These are phyloP conservation scores for Zhuqinia jingwanae DNA, from an alignment of 2,888 invertebrate genomes.

Conservation along the genomic window DNA sequence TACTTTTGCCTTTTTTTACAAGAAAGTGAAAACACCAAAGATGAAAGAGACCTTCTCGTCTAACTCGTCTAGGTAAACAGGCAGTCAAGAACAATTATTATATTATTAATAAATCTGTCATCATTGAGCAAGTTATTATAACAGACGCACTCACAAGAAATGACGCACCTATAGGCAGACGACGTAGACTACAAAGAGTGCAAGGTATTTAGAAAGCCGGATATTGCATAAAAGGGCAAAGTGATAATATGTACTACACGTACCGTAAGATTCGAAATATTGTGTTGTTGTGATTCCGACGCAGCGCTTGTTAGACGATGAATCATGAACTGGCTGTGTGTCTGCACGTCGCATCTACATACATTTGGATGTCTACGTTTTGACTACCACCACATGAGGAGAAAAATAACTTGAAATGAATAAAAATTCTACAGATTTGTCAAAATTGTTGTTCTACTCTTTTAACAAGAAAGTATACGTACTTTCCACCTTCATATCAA, in stretches of 20 bases:
- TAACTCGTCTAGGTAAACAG: background rate
- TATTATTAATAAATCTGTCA: background rate
- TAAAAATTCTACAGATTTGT: too few species aligned
- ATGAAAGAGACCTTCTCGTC: background rate
- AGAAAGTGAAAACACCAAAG: background rate
- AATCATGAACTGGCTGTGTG: slow-evolving; percentile 30
- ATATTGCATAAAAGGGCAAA: slow-evolving; percentile 28
- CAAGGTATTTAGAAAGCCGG: slow-evolving; percentile 24
- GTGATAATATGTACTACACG: background rate
- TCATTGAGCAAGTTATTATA: background rate
- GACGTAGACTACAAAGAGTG: background rate
- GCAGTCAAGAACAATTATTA: background rate
- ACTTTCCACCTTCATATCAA: too few species aligned
- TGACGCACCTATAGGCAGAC: too few species aligned
- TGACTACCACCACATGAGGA: too few species aligned
- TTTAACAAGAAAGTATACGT: too few species aligned
- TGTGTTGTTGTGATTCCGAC: background rate
- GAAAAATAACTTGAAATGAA: too few species aligned
- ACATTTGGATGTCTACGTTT: too few species aligned
- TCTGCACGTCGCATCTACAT: too few species aligned
- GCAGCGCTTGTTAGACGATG: background rate
- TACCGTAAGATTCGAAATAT: background rate
- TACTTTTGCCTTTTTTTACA: slow-evolving; percentile 4
- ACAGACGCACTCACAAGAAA: background rate
- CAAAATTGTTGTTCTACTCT: too few species aligned